A percentile compares a stretch with the other conserved stretches of the same genome.
Evolutionary conservation across 2,113 vertebrate genomes (phyloP).

Genomic region (Fregetta grallaria): DNA sequence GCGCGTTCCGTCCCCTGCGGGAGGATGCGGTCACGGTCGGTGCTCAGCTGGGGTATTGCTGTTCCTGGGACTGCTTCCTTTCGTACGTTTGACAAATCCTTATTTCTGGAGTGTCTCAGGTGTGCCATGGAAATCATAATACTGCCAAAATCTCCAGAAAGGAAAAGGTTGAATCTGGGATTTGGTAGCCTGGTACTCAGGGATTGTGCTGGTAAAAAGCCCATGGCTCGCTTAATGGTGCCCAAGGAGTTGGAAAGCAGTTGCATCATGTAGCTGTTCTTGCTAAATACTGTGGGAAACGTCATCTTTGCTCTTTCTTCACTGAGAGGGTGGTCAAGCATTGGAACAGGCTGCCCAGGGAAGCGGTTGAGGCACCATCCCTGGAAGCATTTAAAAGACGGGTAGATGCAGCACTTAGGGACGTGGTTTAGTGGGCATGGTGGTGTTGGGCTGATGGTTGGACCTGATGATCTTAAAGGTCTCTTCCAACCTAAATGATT

Average conservation of each 20-base stretch:
- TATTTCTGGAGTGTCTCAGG: neutral
- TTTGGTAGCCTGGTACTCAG: neutral
- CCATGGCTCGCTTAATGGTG: neutral
- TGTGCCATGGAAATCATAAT: neutral
- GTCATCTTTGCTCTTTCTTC: neutral
- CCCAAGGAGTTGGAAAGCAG: neutral
- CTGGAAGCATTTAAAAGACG: too few species aligned
- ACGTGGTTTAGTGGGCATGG: too few species aligned
- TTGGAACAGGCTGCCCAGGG: too few species aligned
- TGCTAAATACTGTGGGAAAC: neutral
- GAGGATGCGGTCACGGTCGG: too few species aligned
- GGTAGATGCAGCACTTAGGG: too few species aligned
- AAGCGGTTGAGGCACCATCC: too few species aligned
- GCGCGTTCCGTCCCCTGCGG: neutral
- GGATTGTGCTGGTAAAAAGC: neutral
- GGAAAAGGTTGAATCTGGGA: neutral
- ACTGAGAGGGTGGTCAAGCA: too few species aligned
- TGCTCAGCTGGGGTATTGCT: neutral
- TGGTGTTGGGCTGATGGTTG: too few species aligned
- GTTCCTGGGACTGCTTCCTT: neutral
- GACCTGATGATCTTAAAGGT: too few species aligned
- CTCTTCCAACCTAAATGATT: too few species aligned
- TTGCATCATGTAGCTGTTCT: neutral
- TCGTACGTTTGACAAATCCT: neutral
- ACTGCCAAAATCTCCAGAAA: neutral